A percentile compares a stretch with the other conserved stretches of the same genome.
phyloP scores from a whole-genome alignment of 2,888 invertebrate genomes.

The Tenodera sinensis region DNA sequence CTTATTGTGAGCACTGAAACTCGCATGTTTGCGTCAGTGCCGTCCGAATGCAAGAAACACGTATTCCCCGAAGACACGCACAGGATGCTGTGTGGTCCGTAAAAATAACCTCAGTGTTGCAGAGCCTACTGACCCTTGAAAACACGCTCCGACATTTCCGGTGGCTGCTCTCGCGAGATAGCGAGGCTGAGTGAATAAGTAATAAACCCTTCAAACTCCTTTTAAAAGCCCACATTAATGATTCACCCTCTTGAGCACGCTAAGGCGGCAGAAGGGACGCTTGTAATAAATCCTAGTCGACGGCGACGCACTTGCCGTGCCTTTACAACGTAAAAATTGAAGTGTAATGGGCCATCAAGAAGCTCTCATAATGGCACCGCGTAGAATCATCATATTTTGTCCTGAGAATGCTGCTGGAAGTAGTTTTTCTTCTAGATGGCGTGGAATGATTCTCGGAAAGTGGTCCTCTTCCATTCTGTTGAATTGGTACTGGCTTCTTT shows the following conservation, averaged over 20 bases:
- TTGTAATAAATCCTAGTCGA: not conserved
- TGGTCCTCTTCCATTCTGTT: no score
- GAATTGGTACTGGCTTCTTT: no score
- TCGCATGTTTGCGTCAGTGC: not conserved
- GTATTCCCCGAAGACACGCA: not conserved
- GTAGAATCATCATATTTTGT: no score
- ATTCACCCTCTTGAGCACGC: not conserved
- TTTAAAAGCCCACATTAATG: not conserved
- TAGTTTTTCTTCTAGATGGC: no score
- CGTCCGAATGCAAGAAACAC: no score
- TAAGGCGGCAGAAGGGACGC: not conserved
- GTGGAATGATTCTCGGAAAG: no score
- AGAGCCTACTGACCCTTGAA: not conserved
- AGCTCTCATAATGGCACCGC: no score
- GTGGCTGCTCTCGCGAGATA: not conserved
- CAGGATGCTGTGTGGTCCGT: not conserved
- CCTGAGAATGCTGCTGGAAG: no score
- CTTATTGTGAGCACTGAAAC: not conserved
- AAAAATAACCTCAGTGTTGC: not conserved
- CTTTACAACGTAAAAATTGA: not conserved
- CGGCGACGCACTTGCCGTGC: not conserved
- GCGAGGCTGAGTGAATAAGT: not conserved
- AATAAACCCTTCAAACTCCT: not conserved
- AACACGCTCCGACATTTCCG: not conserved
- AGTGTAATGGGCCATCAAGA: not conserved